Evolutionary conservation across 2,113 vertebrate species (phyloP).

Genomic region (Percopsis transmontana): DNA sequence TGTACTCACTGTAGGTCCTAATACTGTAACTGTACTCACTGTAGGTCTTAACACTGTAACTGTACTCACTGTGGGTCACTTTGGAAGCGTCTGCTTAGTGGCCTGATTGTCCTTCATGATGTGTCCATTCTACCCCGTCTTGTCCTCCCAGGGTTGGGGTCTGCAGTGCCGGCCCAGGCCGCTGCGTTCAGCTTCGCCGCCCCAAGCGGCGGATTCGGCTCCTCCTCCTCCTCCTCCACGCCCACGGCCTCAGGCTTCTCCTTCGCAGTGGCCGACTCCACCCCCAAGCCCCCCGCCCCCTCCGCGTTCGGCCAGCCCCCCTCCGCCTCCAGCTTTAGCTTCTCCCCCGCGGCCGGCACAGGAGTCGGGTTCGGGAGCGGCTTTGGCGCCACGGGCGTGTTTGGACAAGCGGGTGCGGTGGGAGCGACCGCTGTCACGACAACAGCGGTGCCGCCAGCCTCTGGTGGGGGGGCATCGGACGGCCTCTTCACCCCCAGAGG

Average conservation of each 20-base stretch:
- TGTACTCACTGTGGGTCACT: too few relatives aligned
- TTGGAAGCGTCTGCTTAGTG: too few relatives aligned
- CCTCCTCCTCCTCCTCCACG: neutral
- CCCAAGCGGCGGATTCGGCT: slow-evolving; percentile 57
- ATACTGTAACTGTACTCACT: too few relatives aligned
- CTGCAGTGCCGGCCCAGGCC: slow-evolving; percentile 37
- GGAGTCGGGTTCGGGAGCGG: slow-evolving; percentile 35
- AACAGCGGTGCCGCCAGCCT: slow-evolving; percentile 12
- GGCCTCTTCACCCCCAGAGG: slow-evolving; percentile 80
- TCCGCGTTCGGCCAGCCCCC: slow-evolving; percentile 63
- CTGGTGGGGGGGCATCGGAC: slow-evolving; percentile 33
- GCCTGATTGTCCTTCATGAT: too few relatives aligned
- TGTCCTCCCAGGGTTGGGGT: slow-evolving; percentile 73
- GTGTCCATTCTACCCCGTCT: neutral
- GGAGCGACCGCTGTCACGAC: neutral
- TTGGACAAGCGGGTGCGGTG: slow-evolving; percentile 45
- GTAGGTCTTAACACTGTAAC: too few relatives aligned
- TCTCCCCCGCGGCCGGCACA: slow-evolving; percentile 37
- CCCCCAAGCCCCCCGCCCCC: neutral
- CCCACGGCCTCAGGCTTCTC: neutral
- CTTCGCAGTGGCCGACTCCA: neutral
- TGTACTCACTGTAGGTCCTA: too few relatives aligned
- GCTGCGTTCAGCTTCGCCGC: slow-evolving; percentile 81
- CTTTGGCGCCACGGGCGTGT: slow-evolving; percentile 32
- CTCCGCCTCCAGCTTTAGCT: slow-evolving; percentile 57